Conservation (phyloP, 2,888 invertebrate genomes). For the Seira sanloemensis region DNA sequence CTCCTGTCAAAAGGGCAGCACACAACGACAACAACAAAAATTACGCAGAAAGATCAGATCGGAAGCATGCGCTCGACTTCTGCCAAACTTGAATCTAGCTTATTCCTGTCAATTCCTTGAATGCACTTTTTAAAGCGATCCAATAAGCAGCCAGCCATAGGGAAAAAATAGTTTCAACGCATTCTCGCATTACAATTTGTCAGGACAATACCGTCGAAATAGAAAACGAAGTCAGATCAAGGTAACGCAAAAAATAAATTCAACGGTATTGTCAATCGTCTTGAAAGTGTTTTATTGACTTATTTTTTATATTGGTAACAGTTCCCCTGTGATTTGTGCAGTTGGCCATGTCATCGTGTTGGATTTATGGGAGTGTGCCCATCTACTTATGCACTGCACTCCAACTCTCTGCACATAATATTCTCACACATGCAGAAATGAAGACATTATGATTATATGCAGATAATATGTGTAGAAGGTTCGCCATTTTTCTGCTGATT, state of each 20-base stretch:
- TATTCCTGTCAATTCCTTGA: background rate
- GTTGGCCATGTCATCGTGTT: background rate
- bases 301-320: background rate
- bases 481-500: background rate
- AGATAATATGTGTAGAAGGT: too few relatives aligned
- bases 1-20: background rate
- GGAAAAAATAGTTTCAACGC: background rate
- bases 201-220: background rate
- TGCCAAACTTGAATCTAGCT: background rate
- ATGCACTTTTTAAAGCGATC: background rate
- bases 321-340: slow-evolving; percentile 9
- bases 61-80: background rate
- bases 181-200: background rate
- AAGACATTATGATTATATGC: background rate
- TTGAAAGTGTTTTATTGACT: slow-evolving; percentile 6
- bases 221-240: slow-evolving; percentile 12
- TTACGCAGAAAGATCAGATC: background rate
- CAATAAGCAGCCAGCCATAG: background rate
- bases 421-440: too few relatives aligned
- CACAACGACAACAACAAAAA: background rate
- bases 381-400: too few relatives aligned
- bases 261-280: background rate
- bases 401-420: too few relatives aligned
- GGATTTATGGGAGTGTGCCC: slow-evolving; percentile 1
- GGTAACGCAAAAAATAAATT: slow-evolving; percentile 8